Evolutionary conservation across 2,113 vertebrate genomes (phyloP), one percentile per base, ranked within the genome.

Genomic region (Amblyornis subalaris): DNA sequence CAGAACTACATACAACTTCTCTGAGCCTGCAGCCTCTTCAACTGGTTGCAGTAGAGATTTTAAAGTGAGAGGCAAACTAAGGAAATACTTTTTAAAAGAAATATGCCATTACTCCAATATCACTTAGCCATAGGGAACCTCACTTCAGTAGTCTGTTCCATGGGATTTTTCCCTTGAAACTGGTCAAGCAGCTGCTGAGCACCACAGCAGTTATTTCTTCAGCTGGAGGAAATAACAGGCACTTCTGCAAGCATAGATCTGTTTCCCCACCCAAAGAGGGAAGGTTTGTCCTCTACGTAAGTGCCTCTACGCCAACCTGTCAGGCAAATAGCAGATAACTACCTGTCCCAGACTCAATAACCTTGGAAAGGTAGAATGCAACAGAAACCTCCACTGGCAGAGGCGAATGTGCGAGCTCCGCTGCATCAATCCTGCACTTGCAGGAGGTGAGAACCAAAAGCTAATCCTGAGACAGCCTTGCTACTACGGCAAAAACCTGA

Each of bases 371-470:
- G 42, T 1, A 1, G 42, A 64, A 75, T 1, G 15, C 47, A 58
- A 19, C 26, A 57, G 55, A 48, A 66, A 75, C 53, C 38, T 75
- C 57, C 45, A 5, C 42, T 13, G 54, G 33, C 47, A 44, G 28
- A 38, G 1, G 0, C 20, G 50, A 28, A 22, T 0, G 7, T 7
- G 25, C 0, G 1, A 85, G 51, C 72, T 57, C 62, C 1, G 2
- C 33, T 21, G 12, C 45, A 33, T 14, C n/a, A 45, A 9, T 48
- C 54, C 26, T 3, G 1, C 1, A 2, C 50, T 28, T 2, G 45
- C 12, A 3, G 47, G 40, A 69, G 36, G 38, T 0, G 11, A 88
- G 60, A 78, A 23, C 44, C 48, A 64, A 66, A 61, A 9, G 0
- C 69, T 50, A 58, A 50, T 35, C 26, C 85, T 6, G 0, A 42